Conservation (phyloP, 2,113 vertebrate genomes). For the Bos javanicus region DNA sequence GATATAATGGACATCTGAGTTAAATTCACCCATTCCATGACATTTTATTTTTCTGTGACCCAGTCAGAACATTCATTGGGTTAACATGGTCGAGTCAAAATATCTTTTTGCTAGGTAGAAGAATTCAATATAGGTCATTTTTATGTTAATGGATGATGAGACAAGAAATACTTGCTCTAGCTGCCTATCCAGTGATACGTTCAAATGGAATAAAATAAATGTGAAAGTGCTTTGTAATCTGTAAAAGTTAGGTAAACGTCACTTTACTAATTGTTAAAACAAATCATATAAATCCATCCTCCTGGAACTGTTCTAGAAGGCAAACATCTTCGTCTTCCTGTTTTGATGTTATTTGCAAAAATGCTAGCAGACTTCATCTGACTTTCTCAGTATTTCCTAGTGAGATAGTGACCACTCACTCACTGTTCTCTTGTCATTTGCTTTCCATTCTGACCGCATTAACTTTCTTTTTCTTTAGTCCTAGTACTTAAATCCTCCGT, state of each 20-base stretch:
- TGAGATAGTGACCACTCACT: background rate
- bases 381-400: conserved; percentile 27
- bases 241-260: background rate
- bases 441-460: background rate
- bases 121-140: background rate
- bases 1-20: background rate
- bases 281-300: background rate
- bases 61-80: background rate
- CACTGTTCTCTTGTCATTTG: background rate
- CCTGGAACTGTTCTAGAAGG: background rate
- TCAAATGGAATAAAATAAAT: background rate
- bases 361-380: background rate
- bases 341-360: conserved; percentile 16
- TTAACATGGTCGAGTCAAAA: background rate
- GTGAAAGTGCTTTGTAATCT: background rate
- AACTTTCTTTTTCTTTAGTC: background rate
- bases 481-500: conserved; percentile 7
- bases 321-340: background rate
- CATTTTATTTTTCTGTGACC: background rate
- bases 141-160: background rate
- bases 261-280: background rate
- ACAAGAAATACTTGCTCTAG: background rate
- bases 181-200: background rate
- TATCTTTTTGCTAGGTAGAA: background rate
- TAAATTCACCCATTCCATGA: background rate